Percentiles rank a stretch among this genome's conserved stretches.
phyloP scores from a whole-genome alignment of 2,888 invertebrate species.

The Hetaerina titia region DNA sequence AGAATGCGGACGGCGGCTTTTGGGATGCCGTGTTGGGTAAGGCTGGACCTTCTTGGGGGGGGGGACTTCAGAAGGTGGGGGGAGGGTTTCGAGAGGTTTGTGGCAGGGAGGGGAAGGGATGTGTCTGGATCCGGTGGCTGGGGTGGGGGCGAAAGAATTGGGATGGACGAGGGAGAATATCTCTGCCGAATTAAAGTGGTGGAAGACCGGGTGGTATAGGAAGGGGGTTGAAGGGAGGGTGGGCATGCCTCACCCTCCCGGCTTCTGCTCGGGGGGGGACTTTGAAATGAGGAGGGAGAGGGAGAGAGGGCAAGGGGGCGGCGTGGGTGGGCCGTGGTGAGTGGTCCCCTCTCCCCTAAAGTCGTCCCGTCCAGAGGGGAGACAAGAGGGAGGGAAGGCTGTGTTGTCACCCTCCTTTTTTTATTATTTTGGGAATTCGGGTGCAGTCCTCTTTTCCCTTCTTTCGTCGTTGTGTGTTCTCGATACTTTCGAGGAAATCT shows the following conservation, averaged over 20 bases:
- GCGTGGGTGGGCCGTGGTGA: conserved; percentile 33
- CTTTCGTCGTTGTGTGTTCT: not conserved
- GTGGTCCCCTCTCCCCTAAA: not conserved
- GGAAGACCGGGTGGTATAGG: conserved; percentile 1
- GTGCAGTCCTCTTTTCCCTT: not conserved
- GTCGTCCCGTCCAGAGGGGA: not conserved
- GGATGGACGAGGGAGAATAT: conserved; percentile 50
- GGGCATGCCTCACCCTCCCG: not conserved
- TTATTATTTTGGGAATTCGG: not conserved
- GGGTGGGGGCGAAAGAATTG: conserved; percentile 15
- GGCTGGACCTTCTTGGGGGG: not conserved
- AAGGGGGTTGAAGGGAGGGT: not conserved
- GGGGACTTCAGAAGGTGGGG: not conserved
- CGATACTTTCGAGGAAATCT: not conserved
- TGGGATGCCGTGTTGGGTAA: too few relatives aligned
- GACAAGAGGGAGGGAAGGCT: not conserved
- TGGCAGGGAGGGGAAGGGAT: not conserved
- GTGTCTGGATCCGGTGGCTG: conserved; percentile 24
- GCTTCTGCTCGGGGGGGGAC: not conserved
- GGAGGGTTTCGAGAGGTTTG: not conserved
- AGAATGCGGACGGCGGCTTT: too few relatives aligned
- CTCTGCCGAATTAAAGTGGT: conserved; percentile 60
- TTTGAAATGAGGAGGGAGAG: not conserved
- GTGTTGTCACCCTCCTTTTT: not conserved
- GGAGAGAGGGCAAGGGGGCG: not conserved